Base-by-base conservation (phyloP, 2,797 vertebrate species). In the Phrynocephalus forsythii region DNA sequence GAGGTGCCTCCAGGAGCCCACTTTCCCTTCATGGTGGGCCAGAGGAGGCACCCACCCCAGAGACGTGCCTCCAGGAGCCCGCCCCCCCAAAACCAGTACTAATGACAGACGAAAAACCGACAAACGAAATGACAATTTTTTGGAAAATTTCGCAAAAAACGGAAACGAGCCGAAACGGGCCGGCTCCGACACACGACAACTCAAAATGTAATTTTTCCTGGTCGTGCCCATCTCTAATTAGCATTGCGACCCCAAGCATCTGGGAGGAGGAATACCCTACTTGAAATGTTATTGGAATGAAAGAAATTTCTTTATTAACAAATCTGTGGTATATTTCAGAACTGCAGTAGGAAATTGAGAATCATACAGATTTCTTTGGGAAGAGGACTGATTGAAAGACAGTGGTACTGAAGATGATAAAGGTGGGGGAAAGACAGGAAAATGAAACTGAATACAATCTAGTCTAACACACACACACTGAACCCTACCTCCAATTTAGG, bases 271-370 rank as follows among this genome's bases (percentile, higher is more conserved):
- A 73, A 88, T 87, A 28, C 30, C 52, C 10, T 56, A 10, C 11
- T 3, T 66, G 28, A 88, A 75, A 86, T 91, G 86, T 90, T 82
- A 91, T 77, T 77, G 82, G 28, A 72, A 82, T 1, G 5, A 66
- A 84, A 79, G 30, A 71, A 44, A 20, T 7, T 2, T 0, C 73
- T 87, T 89, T 87, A 0, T 26, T 81, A 56, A 67, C 1, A 75
- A 5, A 6, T 6, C 6, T 66, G 60, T 10, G 60, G 81, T 38
- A 86, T 9, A 87, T 72, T 30, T 67, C 7, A 44, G 28, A 88
- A 66, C 10, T 3, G n/a, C 52, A 56, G 13, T 75, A 16, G 68
- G 48, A 52, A 90, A 89, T 9, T 75, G 18, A 77, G 60, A 26
- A 73, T 88, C 84, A 89, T 1, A 71, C 6, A 75, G 73, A 60